Evolutionary conservation across 2,113 vertebrate species (phyloP).

Genomic region (Xiphorhynchus elegans): DNA sequence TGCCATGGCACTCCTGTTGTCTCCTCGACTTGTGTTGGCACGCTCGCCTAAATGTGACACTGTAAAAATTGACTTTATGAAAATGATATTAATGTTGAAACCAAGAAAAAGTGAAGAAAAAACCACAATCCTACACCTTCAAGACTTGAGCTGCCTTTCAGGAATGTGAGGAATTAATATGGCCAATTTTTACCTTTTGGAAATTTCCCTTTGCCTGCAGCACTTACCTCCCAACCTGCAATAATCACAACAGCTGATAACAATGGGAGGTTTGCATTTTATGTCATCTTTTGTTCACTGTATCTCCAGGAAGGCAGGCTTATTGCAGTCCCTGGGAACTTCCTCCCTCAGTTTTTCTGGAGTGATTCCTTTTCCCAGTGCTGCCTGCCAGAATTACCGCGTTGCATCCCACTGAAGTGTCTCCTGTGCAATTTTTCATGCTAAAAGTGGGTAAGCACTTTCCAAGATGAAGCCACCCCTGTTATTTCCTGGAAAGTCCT

Average conservation of each 20-base stretch:
- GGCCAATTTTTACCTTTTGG: not conserved
- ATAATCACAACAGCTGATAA: not conserved
- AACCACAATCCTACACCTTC: not conserved
- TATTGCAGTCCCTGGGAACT: not conserved
- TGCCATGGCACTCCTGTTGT: not conserved
- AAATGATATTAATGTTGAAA: not conserved
- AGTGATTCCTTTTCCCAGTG: no score
- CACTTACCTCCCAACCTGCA: not conserved
- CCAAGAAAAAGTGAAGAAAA: not conserved
- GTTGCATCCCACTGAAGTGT: not conserved
- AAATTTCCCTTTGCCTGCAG: not conserved
- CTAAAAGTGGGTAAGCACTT: not conserved
- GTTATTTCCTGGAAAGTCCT: not conserved
- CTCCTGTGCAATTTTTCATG: not conserved
- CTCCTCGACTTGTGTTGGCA: not conserved
- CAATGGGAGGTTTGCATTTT: not conserved
- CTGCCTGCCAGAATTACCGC: not conserved
- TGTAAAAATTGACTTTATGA: not conserved
- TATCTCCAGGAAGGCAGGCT: not conserved
- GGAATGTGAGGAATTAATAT: not conserved
- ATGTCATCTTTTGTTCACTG: not conserved
- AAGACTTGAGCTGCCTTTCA: not conserved
- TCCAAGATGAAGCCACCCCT: not conserved
- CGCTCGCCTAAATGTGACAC: not conserved
- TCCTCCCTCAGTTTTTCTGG: not conserved